Conservation (phyloP, 2,113 vertebrate species). For the Crypturellus undulatus region DNA sequence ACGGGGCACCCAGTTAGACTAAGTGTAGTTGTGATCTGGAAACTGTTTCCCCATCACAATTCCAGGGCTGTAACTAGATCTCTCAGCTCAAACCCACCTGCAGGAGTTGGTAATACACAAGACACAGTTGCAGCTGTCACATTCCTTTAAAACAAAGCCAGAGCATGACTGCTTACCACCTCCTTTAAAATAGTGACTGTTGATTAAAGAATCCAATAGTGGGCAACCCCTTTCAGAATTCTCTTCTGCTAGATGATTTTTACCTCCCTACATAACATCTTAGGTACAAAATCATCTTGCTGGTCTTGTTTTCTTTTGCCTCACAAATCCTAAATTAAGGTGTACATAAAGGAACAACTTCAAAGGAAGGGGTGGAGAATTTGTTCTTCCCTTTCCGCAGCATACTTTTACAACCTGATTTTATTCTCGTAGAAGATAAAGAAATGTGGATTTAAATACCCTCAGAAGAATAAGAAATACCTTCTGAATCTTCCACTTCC, state of each 20-base stretch:
- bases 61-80: not conserved
- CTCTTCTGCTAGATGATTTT: not conserved
- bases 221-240: not conserved
- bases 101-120: not conserved
- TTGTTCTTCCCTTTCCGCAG: not conserved
- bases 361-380: not conserved
- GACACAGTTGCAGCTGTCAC: not conserved
- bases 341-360: not conserved
- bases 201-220: not conserved
- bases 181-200: not conserved
- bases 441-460: not conserved
- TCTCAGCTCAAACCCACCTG: not conserved
- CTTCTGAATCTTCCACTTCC: not conserved
- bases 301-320: not conserved
- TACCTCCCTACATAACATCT: accelerated
- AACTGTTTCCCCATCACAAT: not conserved
- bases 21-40: not conserved
- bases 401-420: not conserved
- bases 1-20: not conserved
- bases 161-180: not conserved
- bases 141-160: not conserved
- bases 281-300: not conserved
- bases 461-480: not conserved
- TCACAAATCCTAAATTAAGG: not conserved
- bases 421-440: not conserved